These are phyloP conservation scores for Ormyrus rosae DNA, from an alignment of 2,888 invertebrate genomes.

Conservation along the genomic window DNA sequence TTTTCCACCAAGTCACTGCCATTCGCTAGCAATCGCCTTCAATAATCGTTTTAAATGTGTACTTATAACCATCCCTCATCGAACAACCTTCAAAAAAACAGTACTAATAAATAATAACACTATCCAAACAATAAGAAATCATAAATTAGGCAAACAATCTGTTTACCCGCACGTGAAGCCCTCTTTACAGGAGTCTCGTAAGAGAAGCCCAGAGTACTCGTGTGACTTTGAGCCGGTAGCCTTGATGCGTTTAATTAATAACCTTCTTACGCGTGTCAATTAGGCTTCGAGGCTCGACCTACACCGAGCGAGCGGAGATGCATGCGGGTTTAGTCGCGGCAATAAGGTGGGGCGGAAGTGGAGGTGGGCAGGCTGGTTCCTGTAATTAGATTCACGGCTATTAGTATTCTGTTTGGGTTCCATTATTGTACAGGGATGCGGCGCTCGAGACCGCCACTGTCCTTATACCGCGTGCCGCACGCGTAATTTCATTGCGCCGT, in stretches of 20 bases:
- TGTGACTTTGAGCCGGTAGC: conserved; percentile 14
- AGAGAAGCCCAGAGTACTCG: not conserved
- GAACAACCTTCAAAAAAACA: too few relatives aligned
- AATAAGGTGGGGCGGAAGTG: not conserved
- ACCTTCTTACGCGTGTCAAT: conserved; percentile 22
- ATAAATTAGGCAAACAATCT: not conserved
- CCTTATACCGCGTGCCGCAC: conserved; percentile 14
- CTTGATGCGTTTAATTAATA: not conserved
- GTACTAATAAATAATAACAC: not conserved
- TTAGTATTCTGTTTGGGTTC: conserved; percentile 66
- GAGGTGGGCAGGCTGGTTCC: not conserved
- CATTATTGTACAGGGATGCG: conserved; percentile 41
- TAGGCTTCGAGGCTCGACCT: not conserved
- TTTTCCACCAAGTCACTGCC: too few relatives aligned
- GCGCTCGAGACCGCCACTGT: conserved; percentile 2
- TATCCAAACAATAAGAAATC: conserved; percentile 20
- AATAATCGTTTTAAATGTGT: not conserved
- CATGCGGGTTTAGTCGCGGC: too few relatives aligned
- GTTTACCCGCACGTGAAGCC: not conserved
- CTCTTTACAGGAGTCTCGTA: not conserved
- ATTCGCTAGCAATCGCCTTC: too few relatives aligned
- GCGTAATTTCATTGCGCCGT: conserved; percentile 38
- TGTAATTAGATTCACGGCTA: conserved; percentile 65
- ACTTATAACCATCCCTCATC: not conserved
- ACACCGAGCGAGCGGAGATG: not conserved